Evolutionary conservation across 2,113 vertebrate species (phyloP).

Genomic region (Lasiurus cinereus): DNA sequence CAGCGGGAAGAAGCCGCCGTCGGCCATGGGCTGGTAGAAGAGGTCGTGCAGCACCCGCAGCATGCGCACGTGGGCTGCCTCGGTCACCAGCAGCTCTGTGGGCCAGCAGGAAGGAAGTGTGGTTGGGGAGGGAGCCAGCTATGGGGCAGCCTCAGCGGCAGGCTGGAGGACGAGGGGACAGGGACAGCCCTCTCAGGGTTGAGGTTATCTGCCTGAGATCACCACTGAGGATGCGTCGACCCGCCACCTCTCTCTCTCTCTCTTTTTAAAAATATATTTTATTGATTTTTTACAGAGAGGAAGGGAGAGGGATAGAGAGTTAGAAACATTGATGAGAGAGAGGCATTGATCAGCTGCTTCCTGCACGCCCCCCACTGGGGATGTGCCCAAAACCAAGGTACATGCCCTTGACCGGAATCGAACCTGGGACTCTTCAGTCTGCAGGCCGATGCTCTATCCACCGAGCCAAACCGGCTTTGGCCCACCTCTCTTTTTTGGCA

Average conservation of each 20-base stretch:
- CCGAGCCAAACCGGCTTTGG: too few species aligned
- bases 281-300: too few species aligned
- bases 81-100: constrained; percentile 93
- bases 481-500: too few species aligned
- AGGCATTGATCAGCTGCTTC: too few species aligned
- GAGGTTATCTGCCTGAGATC: not conserved
- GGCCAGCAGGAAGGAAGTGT: not conserved
- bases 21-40: constrained; percentile 92
- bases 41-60: constrained; percentile 92
- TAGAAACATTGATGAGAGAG: too few species aligned
- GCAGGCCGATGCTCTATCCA: too few species aligned
- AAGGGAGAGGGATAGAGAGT: too few species aligned
- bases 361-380: too few species aligned
- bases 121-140: not conserved
- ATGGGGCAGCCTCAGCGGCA: not conserved
- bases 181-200: not conserved
- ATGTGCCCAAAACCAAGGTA: too few species aligned
- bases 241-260: not conserved
- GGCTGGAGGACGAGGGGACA: not conserved
- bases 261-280: too few species aligned
- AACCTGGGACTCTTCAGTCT: too few species aligned
- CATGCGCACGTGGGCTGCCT: constrained; percentile 95
- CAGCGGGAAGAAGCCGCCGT: constrained; percentile 84
- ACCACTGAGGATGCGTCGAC: not conserved
- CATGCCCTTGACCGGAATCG: too few species aligned